Evolutionary conservation across 2,113 vertebrate species (phyloP), one percentile per base, ranked within the genome.

Genomic region (Mungos mungo): DNA sequence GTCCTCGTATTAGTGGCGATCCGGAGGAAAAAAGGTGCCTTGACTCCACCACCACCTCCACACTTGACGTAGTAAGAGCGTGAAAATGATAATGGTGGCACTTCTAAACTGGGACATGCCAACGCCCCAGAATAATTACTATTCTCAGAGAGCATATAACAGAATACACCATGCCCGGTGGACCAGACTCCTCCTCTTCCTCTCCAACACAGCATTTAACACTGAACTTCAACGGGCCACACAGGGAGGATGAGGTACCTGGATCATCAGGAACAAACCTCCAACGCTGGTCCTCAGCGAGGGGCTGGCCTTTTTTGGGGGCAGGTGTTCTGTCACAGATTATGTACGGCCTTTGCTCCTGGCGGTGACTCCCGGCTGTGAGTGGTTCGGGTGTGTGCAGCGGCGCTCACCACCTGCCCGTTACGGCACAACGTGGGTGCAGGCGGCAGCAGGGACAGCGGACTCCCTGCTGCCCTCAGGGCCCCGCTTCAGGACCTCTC

Each of bases 381-480:
- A n/a, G 35, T 7, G 68, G n/a, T 15, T 5, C 50, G 38, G 31
- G 50, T 76, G 69, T 83, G 71, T 13, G 54, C 25, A 41, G 80
- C 71, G 66, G 38, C 13, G 60, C 19, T 93, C 82, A 45, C 50
- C 35, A 31, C 15, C 66, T 77, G 12, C 25, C 25, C 16, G 52
- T 65, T 63, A 79, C 1, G 68, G n/a, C 23, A 23, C 69, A 47
- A 2, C 0, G 0, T 0, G 0, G 71, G 83, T 5, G 35, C 10
- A 11, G 35, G 33, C 41, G 52, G 76, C 23, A 38, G 45, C 13
- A 0, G 0, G n/a, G 60, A 31, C 2, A 33, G 38, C 41, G 0
- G 5, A 12, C 69, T 54, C 18, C 47, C 3, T 10, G 3, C 54
- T 10, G 1, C 4, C 27, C 25, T 60, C 65, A 25, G 77, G 63